Percentiles rank a stretch among this genome's conserved stretches.
phyloP scores from a whole-genome alignment of 2,888 invertebrate species.

The Zonitis immaculata region DNA sequence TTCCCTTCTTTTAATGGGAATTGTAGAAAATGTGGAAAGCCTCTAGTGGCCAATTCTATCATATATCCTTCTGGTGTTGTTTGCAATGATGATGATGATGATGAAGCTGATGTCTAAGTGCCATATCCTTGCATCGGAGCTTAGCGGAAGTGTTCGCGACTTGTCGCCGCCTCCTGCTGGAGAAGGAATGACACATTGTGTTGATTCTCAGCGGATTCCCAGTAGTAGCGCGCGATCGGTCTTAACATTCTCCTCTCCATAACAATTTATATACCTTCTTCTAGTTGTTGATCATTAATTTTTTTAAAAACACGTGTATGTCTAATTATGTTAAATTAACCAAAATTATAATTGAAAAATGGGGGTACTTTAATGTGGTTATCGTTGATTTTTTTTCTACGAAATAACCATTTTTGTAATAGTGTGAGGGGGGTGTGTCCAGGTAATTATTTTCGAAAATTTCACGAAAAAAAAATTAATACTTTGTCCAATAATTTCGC shows the following conservation, averaged over 20 bases:
- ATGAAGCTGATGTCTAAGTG: constrained; percentile 7
- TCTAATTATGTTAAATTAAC: no score
- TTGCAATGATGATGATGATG: constrained; percentile 8
- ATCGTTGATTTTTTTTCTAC: no score
- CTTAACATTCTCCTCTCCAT: neutral
- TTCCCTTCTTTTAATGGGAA: no score
- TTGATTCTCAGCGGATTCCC: constrained; percentile 13
- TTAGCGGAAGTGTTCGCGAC: constrained; percentile 20
- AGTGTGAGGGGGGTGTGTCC: neutral
- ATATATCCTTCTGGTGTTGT: neutral
- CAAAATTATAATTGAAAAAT: no score
- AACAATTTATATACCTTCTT: no score
- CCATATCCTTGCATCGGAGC: constrained; percentile 12
- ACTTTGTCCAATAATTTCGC: neutral
- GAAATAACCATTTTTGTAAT: no score
- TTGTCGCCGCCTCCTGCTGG: constrained; percentile 17
- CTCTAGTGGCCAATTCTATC: no score
- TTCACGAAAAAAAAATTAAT: no score
- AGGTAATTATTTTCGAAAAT: no score
- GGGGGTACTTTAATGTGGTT: no score
- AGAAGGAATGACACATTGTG: constrained; percentile 23
- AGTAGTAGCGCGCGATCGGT: constrained; percentile 13
- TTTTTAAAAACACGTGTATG: neutral
- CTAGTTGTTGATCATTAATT: no score
- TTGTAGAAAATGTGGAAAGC: neutral